Percentiles rank a stretch among this genome's conserved stretches.
phyloP scores from a whole-genome alignment of 2,113 vertebrate species.

The Eublepharis macularius region DNA sequence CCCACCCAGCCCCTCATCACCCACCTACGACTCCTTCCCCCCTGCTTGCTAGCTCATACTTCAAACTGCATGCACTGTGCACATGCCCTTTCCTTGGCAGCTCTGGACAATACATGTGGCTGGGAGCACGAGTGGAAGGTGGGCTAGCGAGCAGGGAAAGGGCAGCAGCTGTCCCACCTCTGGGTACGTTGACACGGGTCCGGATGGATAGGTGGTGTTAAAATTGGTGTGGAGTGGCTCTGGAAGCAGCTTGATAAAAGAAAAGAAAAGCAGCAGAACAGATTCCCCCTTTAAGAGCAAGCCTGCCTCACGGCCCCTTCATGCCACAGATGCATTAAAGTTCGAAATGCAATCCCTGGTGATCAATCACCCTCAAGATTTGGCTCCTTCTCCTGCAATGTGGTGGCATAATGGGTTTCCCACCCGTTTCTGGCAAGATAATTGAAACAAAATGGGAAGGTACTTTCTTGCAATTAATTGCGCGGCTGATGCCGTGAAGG shows the following conservation, averaged over 20 bases:
- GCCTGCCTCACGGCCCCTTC: slow-evolving; percentile 46
- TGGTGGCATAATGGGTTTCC: slow-evolving; percentile 72
- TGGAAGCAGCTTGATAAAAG: background rate
- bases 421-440: slow-evolving; percentile 73
- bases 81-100: no score
- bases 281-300: slow-evolving; percentile 47
- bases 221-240: background rate
- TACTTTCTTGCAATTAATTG: slow-evolving; percentile 72
- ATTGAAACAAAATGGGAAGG: slow-evolving; percentile 77
- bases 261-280: slow-evolving; percentile 35
- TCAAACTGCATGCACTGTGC: no score
- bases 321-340: slow-evolving; percentile 66
- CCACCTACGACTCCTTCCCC: no score
- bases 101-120: no score
- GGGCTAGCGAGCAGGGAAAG: no score
- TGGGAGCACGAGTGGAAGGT: no score
- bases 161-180: no score
- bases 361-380: slow-evolving; percentile 63
- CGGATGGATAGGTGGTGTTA: no score
- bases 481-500: slow-evolving; percentile 57
- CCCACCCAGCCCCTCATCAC: no score
- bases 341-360: slow-evolving; percentile 66
- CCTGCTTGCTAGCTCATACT: no score
- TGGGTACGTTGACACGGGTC: no score
- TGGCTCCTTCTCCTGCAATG: slow-evolving; percentile 68